Percentiles rank a stretch among this genome's conserved stretches.
Evolutionary conservation across 2,113 vertebrate species (phyloP).

Genomic region (Sminthopsis crassicaudata): DNA sequence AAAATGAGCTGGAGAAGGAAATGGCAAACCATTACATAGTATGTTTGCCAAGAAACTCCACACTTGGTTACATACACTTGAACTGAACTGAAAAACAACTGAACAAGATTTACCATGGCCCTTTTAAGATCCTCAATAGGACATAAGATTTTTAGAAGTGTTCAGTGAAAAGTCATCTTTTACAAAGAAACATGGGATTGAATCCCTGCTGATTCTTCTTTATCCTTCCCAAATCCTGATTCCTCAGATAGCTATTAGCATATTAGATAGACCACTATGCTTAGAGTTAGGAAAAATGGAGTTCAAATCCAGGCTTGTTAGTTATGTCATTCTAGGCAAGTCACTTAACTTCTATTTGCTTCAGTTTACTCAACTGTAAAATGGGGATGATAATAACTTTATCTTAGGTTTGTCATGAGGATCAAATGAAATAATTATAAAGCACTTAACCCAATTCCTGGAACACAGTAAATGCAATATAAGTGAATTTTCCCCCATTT

Average conservation of each 20-base stretch:
- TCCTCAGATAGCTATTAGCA: constrained; percentile 37
- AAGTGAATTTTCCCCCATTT: background rate
- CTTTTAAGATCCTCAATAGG: background rate
- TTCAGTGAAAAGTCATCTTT: background rate
- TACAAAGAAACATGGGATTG: constrained; percentile 54
- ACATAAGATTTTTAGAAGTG: background rate
- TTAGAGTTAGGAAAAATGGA: background rate
- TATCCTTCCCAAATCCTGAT: constrained; percentile 50
- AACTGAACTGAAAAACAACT: too few relatives aligned
- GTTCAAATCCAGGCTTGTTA: background rate
- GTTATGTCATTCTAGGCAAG: background rate
- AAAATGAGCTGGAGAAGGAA: too few relatives aligned
- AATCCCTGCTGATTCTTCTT: constrained; percentile 57
- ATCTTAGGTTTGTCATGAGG: background rate
- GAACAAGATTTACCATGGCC: background rate
- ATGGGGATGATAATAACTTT: background rate
- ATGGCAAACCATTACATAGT: too few relatives aligned
- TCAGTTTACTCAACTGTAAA: background rate
- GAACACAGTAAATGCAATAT: background rate
- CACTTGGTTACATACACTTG: too few relatives aligned
- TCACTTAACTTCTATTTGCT: background rate
- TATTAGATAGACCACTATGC: constrained; percentile 69
- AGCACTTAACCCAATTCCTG: background rate
- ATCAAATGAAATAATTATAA: background rate
- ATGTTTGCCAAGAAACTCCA: too few relatives aligned